phyloP scores from a whole-genome alignment of 2,888 invertebrate species.

The Lysandra bellargus region DNA sequence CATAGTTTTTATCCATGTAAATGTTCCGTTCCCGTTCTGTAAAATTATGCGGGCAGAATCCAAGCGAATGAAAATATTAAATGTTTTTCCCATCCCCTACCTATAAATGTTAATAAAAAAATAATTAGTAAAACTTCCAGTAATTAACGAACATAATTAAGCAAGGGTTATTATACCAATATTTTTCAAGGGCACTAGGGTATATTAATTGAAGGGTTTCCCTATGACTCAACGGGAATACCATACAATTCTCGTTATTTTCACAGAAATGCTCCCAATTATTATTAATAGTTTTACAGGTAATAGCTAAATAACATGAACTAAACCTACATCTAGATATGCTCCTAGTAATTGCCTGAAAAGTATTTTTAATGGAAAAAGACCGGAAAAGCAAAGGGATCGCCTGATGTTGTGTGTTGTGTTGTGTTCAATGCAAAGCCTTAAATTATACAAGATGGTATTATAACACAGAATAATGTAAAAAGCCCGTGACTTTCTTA shows the following conservation, averaged over 20 bases:
- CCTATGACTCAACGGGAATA: slow-evolving; percentile 24
- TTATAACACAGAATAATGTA: too few relatives aligned
- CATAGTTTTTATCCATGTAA: too few relatives aligned
- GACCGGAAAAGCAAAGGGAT: not conserved
- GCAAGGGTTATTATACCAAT: not conserved
- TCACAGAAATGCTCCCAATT: not conserved
- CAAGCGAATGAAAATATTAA: not conserved
- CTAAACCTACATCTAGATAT: not conserved
- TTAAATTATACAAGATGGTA: too few relatives aligned
- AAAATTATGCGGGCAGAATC: too few relatives aligned
- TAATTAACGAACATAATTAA: not conserved
- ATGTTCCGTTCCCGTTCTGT: too few relatives aligned
- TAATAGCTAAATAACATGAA: not conserved
- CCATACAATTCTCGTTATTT: not conserved
- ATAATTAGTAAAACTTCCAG: not conserved
- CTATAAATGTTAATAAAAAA: slow-evolving; percentile 1
- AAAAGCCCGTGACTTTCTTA: too few relatives aligned
- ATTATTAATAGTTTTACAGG: not conserved
- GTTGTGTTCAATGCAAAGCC: too few relatives aligned
- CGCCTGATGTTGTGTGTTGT: too few relatives aligned
- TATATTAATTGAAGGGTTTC: not conserved
- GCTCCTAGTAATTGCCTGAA: not conserved
- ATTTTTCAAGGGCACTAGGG: slow-evolving; percentile 20
- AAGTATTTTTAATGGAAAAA: not conserved
- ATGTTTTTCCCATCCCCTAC: not conserved